A percentile compares a stretch with the other conserved stretches of the same genome.
phyloP scores from a whole-genome alignment of 2,888 invertebrate species.

The Catocala nupta region DNA sequence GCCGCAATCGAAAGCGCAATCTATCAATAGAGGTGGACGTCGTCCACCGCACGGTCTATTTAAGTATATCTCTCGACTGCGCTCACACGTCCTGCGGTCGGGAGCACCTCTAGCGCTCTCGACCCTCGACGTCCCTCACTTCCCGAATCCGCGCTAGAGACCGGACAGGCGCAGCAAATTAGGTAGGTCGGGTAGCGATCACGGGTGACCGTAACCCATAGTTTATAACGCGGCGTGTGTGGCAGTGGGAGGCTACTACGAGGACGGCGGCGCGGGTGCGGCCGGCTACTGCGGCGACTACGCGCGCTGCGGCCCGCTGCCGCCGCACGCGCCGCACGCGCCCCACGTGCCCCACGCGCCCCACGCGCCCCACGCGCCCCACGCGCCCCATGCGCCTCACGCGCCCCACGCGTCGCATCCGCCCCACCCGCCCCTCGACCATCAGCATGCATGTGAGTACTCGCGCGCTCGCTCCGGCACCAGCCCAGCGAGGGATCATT shows the following conservation, averaged over 20 bases:
- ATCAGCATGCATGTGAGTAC: constrained; percentile 78
- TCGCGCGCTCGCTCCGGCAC: not conserved
- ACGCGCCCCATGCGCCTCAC: constrained; percentile 57
- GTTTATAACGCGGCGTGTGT: constrained; percentile 79
- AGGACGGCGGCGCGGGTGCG: constrained; percentile 75
- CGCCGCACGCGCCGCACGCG: constrained; percentile 60
- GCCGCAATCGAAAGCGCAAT: constrained; percentile 26
- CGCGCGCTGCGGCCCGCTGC: constrained; percentile 71
- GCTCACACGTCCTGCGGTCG: constrained; percentile 28
- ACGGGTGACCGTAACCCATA: constrained; percentile 50
- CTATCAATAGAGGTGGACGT: constrained; percentile 18
- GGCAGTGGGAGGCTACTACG: constrained; percentile 86
- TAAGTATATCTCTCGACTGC: constrained; percentile 4
- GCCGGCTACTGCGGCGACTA: constrained; percentile 78
- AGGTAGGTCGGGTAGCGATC: constrained; percentile 70
- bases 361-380: constrained; percentile 58
- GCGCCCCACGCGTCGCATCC: constrained; percentile 56
- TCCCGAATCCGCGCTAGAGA: constrained; percentile 35
- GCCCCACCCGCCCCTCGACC: constrained; percentile 64
- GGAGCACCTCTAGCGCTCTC: constrained; percentile 24
- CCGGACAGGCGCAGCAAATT: constrained; percentile 50
- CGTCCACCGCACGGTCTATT: constrained; percentile 20
- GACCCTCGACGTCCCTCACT: constrained; percentile 33
- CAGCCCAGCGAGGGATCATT: too few species aligned
- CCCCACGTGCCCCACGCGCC: constrained; percentile 54